These are phyloP conservation scores for Pristiophorus japonicus DNA, from an alignment of 2,113 vertebrate species.

Conservation along the genomic window DNA sequence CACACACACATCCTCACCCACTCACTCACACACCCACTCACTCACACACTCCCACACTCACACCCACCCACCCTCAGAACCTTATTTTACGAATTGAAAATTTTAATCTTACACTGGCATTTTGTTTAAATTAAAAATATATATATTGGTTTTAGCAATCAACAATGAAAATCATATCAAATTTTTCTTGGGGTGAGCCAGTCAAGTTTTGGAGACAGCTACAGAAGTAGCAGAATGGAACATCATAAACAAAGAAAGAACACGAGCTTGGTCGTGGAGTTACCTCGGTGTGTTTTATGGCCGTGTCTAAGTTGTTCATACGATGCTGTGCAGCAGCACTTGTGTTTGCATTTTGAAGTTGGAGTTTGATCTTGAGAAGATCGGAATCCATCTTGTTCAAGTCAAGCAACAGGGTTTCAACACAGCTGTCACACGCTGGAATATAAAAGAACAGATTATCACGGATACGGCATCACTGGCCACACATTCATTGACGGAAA, in stretches of 20 bases:
- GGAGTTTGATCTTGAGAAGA: slow-evolving; percentile 64
- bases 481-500: not conserved
- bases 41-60: not conserved
- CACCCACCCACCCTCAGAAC: not conserved
- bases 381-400: slow-evolving; percentile 65
- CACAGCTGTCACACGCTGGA: slow-evolving; percentile 85
- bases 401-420: slow-evolving; percentile 72
- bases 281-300: slow-evolving; percentile 72
- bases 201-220: not conserved
- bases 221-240: not conserved
- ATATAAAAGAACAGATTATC: slow-evolving; percentile 34
- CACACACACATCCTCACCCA: not conserved
- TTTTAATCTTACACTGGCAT: not conserved
- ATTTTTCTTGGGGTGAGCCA: not conserved
- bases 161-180: not conserved
- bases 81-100: not conserved
- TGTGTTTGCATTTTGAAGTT: slow-evolving; percentile 60
- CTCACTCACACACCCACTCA: not conserved
- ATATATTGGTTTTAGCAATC: not conserved
- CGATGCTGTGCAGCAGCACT: slow-evolving; percentile 56
- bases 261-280: not conserved
- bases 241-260: not conserved
- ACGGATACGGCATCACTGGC: not conserved
- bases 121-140: not conserved
- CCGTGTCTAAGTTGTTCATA: slow-evolving; percentile 68